Conservation (phyloP, 2,113 vertebrate genomes). For the human region DNA sequence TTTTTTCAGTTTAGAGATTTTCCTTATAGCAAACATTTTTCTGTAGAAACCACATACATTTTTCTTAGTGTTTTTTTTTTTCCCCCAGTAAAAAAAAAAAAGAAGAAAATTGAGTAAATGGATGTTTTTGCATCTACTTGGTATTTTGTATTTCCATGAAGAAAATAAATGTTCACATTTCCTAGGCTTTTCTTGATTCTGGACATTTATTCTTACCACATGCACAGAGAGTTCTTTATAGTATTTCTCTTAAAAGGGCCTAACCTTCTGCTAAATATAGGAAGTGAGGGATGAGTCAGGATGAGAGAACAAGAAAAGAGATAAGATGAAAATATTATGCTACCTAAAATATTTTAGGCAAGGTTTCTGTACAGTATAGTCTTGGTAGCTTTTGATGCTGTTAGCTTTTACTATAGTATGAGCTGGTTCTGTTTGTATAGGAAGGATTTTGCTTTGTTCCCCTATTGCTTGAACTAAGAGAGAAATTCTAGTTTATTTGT, state of each 20-base stretch:
- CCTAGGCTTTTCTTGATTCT: neutral
- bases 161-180: conserved; percentile 38
- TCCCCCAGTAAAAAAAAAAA: neutral
- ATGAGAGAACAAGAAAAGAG: neutral
- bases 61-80: conserved; percentile 44
- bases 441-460: neutral
- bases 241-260: neutral
- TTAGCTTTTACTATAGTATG: neutral
- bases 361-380: neutral
- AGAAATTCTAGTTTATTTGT: neutral
- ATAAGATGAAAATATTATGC: neutral
- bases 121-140: conserved; percentile 13
- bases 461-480: neutral
- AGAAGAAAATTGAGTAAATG: neutral
- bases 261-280: neutral
- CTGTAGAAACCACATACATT: conserved; percentile 21
- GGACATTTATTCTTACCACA: neutral
- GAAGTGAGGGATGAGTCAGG: neutral
- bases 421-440: neutral
- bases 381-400: neutral
- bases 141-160: conserved; percentile 23
- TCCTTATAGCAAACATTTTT: conserved; percentile 21
- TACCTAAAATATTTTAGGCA: neutral
- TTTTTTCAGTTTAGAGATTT: conserved; percentile 51
- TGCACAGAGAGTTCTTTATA: neutral